A percentile compares a stretch with the other conserved stretches of the same genome.
phyloP scores from a whole-genome alignment of 1,140 invertebrate genomes.

The Anastrepha obliqua region DNA sequence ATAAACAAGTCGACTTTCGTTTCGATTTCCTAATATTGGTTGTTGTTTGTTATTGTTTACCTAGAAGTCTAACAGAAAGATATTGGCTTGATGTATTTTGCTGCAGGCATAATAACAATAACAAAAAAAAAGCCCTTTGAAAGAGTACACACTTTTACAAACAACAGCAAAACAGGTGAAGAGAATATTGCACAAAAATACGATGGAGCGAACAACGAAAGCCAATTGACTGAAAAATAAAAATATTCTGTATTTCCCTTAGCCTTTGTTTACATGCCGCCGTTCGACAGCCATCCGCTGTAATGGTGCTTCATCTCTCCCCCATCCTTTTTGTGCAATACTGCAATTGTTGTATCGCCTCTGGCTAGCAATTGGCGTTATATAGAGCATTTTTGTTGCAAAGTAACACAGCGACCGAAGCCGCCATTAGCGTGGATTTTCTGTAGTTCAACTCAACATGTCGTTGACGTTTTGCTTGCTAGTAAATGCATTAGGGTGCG shows the following conservation, averaged over 20 bases:
- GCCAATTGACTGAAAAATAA: constrained; percentile 46
- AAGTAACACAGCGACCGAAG: constrained; percentile 4
- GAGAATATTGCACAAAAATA: background rate
- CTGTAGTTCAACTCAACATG: constrained; percentile 15
- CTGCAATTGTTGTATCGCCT: constrained; percentile 32
- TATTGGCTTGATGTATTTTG: constrained; percentile 45
- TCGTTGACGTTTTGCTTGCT: background rate
- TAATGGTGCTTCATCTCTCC: background rate
- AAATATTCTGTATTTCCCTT: background rate
- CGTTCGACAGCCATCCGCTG: background rate
- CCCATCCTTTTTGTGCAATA: background rate
- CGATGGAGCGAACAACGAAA: background rate
- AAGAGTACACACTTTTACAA: background rate
- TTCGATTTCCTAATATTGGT: background rate
- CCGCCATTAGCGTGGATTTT: constrained; percentile 29
- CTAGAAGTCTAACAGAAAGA: background rate
- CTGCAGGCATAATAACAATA: constrained; percentile 43
- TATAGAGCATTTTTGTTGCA: background rate
- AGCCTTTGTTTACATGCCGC: constrained; percentile 21
- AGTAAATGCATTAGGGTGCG: background rate
- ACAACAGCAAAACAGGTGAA: constrained; percentile 1
- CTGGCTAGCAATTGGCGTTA: constrained; percentile 23
- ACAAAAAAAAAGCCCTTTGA: background rate
- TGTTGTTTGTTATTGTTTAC: constrained; percentile 15
- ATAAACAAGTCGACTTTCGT: background rate